phyloP scores from a whole-genome alignment of 1,140 invertebrate species.

The Drosophila parvula region DNA sequence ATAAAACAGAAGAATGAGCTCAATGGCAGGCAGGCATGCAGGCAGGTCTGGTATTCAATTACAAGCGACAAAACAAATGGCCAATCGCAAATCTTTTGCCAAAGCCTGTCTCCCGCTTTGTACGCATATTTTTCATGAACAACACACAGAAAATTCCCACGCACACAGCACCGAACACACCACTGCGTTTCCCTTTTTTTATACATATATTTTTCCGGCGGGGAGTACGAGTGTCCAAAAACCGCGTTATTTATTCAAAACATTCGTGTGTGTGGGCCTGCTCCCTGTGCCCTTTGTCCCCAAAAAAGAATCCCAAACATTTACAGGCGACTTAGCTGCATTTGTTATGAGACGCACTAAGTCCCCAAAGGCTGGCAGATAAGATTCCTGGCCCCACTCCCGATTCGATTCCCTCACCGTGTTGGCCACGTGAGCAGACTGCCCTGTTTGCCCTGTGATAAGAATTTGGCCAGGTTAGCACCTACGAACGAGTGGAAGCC shows the following conservation, averaged over 20 bases:
- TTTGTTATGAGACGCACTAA: conserved; percentile 74
- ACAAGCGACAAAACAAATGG: conserved; percentile 70
- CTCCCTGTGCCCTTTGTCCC: conserved; percentile 7
- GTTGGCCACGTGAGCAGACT: conserved; percentile 26
- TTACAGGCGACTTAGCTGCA: conserved; percentile 66
- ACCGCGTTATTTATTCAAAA: conserved; percentile 70
- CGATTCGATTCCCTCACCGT: conserved; percentile 1
- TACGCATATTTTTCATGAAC: conserved; percentile 52
- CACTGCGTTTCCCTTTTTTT: neutral
- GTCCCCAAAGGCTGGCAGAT: conserved; percentile 60
- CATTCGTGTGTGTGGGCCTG: conserved; percentile 33
- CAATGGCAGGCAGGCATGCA: neutral
- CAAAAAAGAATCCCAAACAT: conserved; percentile 43
- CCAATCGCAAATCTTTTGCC: conserved; percentile 62
- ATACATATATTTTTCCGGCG: neutral
- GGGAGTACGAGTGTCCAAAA: conserved; percentile 20
- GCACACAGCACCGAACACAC: conserved; percentile 1
- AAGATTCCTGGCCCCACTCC: conserved; percentile 44
- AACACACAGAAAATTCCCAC: conserved; percentile 16
- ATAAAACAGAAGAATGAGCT: conserved; percentile 1
- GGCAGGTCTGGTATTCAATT: conserved; percentile 60
- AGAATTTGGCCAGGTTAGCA: conserved; percentile 32
- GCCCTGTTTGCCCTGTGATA: conserved; percentile 70
- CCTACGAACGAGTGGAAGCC: neutral
- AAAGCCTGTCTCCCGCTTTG: conserved; percentile 19